phyloP scores from a whole-genome alignment of 1,140 invertebrate species.

The Mercenaria mercenaria region DNA sequence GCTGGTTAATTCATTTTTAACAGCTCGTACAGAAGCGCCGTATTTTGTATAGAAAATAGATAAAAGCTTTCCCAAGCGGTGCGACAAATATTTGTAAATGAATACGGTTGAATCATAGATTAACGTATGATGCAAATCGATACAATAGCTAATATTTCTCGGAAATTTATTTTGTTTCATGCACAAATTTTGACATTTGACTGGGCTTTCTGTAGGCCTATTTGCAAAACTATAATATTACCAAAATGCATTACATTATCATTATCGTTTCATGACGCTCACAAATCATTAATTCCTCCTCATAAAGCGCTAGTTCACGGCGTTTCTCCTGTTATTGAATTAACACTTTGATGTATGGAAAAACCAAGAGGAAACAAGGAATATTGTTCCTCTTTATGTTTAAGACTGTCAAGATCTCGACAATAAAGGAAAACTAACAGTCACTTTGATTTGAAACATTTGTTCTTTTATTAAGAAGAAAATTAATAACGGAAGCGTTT shows the following conservation, averaged over 20 bases:
- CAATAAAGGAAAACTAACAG: not conserved
- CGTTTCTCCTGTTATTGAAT: not conserved
- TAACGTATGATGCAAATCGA: not conserved
- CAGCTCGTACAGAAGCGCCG: not conserved
- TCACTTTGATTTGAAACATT: constrained; percentile 5
- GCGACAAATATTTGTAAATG: constrained; percentile 45
- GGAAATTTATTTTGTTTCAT: not conserved
- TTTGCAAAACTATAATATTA: not conserved
- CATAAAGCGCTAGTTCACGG: not conserved
- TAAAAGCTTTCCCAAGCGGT: constrained; percentile 34
- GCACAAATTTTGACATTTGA: not conserved
- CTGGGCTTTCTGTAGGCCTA: not conserved
- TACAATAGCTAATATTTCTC: constrained; percentile 1
- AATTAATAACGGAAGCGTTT: not conserved
- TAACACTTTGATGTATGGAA: constrained; percentile 3
- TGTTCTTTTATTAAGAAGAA: not conserved
- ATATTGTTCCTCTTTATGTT: not conserved
- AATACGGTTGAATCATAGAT: not conserved
- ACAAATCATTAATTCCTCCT: not conserved
- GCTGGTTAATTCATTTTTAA: constrained; percentile 25
- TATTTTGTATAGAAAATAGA: constrained; percentile 47
- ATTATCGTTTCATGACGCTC: not conserved
- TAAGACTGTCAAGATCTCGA: not conserved
- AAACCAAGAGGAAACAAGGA: not conserved
- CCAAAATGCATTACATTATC: not conserved